Conservation (phyloP, 2,888 invertebrate genomes). For the Andrena marginata region DNA sequence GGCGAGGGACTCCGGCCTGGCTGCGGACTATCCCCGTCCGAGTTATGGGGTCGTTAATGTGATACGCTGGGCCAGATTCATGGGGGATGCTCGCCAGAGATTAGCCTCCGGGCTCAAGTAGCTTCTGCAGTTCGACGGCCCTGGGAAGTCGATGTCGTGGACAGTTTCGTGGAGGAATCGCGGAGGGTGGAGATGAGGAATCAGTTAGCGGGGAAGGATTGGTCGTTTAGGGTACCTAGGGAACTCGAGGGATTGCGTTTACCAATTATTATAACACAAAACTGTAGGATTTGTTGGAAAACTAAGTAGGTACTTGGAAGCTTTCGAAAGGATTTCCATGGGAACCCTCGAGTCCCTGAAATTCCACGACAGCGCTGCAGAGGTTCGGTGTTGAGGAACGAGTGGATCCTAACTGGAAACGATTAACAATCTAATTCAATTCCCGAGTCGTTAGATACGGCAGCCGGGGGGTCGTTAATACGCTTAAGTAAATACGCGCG, state of each 20-base stretch:
- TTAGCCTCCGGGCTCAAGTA: neutral
- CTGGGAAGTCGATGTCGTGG: neutral
- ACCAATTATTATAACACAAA: too few species aligned
- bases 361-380: neutral
- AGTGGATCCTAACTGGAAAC: neutral
- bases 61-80: conserved; percentile 17
- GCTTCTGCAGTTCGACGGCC: neutral
- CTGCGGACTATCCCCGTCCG: neutral
- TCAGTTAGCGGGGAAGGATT: neutral
- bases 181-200: neutral
- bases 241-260: too few species aligned
- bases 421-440: conserved; percentile 42
- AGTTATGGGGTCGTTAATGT: conserved; percentile 16
- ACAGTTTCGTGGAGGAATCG: neutral
- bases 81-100: neutral
- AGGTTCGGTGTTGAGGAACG: neutral
- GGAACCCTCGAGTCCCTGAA: neutral
- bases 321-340: neutral
- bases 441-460: conserved; percentile 8
- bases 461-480: conserved; percentile 36
- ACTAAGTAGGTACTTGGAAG: too few species aligned
- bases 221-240: too few species aligned
- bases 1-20: neutral
- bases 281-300: too few species aligned
- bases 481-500: conserved; percentile 41